Base-by-base conservation (phyloP, 2,797 vertebrate genomes). In the Micropoecilia bifurca region DNA sequence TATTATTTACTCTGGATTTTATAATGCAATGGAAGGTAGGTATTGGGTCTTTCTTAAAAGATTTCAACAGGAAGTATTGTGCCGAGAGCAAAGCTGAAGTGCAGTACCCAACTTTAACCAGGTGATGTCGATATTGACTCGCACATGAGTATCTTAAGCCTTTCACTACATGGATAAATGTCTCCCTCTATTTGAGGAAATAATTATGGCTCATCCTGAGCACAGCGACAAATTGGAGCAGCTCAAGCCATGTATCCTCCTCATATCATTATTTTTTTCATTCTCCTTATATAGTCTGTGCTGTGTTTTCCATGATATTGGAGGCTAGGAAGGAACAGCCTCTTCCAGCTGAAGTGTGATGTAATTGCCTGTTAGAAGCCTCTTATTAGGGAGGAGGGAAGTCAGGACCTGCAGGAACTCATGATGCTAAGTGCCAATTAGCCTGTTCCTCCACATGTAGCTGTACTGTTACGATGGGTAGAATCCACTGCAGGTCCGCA, bases 381-480 rank as follows among this genome's bases (percentile, higher is more conserved):
- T 89, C 82, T 89, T 83, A 91, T 91, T 91, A 89, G 72, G 73
- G 77, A 82, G 81, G 78, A 61, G 28, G 82, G 81, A 79, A 88
- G 86, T 90, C 79, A 77, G 77, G 74, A 84, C 80, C 82, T 87
- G 59, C 79, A 84, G 71, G 85, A 85, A 57, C 75, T 83, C 77
- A 82, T 74, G 85, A 87, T 85, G 75, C 85, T 87, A 93, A 92
- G 88, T 89, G 80, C 79, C 76, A 79, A 85, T 94, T 93, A 92
- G 89, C 88, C 81, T 84, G 73, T 36, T 53, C 87, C 74, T 80
- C 66, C 72, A 71, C n/a, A 45, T 45, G 25, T 69, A 69, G 22
- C 39, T 3, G 45, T 81, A 83, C 74, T 57, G 75, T 48, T 81
- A 80, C 16, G 25, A 78, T 73, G 66, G 45, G 33, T 30, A 39